Conservation (phyloP, 2,797 vertebrate genomes). For the Cossypha heuglini region DNA sequence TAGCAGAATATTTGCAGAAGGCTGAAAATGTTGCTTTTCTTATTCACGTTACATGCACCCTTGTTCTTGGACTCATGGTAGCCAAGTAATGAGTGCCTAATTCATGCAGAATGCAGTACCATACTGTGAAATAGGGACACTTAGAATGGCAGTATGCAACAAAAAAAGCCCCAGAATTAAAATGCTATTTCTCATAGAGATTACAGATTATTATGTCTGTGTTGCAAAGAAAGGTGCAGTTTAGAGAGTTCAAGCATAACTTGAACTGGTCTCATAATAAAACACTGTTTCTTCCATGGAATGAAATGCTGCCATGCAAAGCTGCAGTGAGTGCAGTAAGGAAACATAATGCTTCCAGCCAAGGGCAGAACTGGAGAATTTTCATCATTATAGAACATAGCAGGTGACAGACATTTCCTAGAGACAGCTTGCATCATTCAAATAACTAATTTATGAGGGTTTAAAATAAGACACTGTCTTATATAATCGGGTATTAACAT, state of each 20-base stretch:
- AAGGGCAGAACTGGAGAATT: neutral
- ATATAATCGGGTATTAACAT: neutral
- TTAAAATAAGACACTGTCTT: conserved; percentile 40
- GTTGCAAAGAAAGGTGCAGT: neutral
- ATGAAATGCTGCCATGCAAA: conserved; percentile 21
- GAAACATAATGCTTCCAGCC: neutral
- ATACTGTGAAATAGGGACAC: neutral
- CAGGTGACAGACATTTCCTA: conserved; percentile 27
- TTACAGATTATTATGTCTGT: neutral
- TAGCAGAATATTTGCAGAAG: neutral
- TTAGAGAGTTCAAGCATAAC: neutral
- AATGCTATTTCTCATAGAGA: neutral
- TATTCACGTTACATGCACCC: neutral
- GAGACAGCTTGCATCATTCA: conserved; percentile 31
- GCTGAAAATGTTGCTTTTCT: neutral
- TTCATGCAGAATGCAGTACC: neutral
- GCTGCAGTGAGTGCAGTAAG: neutral
- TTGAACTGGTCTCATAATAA: neutral
- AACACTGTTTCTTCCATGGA: neutral
- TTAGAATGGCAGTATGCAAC: neutral
- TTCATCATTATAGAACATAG: neutral
- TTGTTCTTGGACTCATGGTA: neutral
- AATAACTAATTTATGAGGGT: conserved; percentile 30
- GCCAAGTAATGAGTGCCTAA: neutral
- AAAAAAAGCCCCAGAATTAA: neutral